Evolutionary conservation across 2,797 vertebrate species (phyloP).

Genomic region (Adrianichthys oophorus): DNA sequence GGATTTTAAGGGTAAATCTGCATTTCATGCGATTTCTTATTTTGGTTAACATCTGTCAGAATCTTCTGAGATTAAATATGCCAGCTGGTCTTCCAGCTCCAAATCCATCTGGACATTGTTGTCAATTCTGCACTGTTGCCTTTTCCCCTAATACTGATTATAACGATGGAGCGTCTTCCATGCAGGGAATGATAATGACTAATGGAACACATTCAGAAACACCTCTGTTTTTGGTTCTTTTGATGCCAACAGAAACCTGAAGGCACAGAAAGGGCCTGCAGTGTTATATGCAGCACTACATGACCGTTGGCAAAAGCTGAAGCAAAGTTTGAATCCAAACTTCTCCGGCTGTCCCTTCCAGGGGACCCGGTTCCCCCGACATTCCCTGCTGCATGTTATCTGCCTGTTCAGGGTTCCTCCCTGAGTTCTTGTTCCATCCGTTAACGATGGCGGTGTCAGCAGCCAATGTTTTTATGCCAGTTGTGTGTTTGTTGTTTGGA

Average conservation of each 20-base stretch:
- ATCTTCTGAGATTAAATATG: too few species aligned
- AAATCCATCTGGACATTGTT: too few species aligned
- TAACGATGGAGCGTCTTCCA: too few species aligned
- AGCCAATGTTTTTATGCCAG: conserved; percentile 29
- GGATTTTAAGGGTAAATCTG: too few species aligned
- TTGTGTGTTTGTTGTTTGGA: conserved; percentile 45
- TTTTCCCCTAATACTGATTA: too few species aligned
- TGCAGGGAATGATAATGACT: too few species aligned
- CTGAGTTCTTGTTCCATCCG: conserved; percentile 47
- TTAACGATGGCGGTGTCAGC: conserved; percentile 53
- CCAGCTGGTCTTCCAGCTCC: too few species aligned
- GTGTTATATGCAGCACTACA: conserved; percentile 19
- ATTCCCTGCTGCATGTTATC: conserved; percentile 46
- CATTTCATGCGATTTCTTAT: too few species aligned
- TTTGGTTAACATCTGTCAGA: too few species aligned
- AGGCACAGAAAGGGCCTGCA: too few species aligned
- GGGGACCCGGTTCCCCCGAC: conserved; percentile 22
- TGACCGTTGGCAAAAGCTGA: conserved; percentile 63
- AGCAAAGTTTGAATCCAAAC: conserved; percentile 53
- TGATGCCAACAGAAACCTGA: conserved; percentile 1
- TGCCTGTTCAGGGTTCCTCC: conserved; percentile 33
- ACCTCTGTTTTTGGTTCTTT: conserved; percentile 25
- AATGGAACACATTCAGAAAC: too few species aligned
- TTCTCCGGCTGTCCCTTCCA: conserved; percentile 23
- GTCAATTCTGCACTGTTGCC: too few species aligned